Evolutionary conservation across 1,140 invertebrate genomes (phyloP), one percentile per base, ranked within the genome.

Genomic region (Drosophila micromelanica): DNA sequence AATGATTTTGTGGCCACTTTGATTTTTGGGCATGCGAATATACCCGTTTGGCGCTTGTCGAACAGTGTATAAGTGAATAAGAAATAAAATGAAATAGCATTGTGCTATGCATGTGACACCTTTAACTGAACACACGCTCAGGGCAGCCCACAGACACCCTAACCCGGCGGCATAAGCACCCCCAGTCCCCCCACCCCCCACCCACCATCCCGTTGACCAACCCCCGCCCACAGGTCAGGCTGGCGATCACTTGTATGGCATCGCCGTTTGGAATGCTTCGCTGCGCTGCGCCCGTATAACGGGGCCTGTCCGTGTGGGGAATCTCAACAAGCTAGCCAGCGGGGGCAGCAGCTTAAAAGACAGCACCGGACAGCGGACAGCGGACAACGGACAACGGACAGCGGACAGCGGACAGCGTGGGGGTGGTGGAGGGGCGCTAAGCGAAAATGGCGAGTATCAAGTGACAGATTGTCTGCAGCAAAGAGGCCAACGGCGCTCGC

Each of bases 391-490:
- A n/a, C 32, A 38, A 12, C 43, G 27, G 30, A 6, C 30, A 49
- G 15, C 30, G 6, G 5, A 23, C 20, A 23, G 3, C 20, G 20
- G 20, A 23, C 20, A 23, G 3, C 20, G 17, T n/a, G n/a, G n/a
- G n/a, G n/a, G n/a, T n/a, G n/a, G n/a, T n/a, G n/a, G n/a, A n/a
- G n/a, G n/a, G n/a, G 17, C 46, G 69, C 69, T 72, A 67, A 72
- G 62, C 49, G 70, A 73, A 73, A 73, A 73, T 73, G 65, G 64
- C 71, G 73, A 57, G 82, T 87, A 87, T 87, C 84, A 74, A 80
- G 84, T 89, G 84, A 87, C 82, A 87, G 82, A 87, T 87, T 84
- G 84, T 87, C 82, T 89, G 79, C 84, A 76, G 73, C 84, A 87
- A 87, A 86, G 84, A 89, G 82, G 84, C 72, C 82, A 77, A 56